These are phyloP conservation scores for Dissostichus mawsoni DNA, from an alignment of 2,113 vertebrate genomes.

Conservation along the genomic window DNA sequence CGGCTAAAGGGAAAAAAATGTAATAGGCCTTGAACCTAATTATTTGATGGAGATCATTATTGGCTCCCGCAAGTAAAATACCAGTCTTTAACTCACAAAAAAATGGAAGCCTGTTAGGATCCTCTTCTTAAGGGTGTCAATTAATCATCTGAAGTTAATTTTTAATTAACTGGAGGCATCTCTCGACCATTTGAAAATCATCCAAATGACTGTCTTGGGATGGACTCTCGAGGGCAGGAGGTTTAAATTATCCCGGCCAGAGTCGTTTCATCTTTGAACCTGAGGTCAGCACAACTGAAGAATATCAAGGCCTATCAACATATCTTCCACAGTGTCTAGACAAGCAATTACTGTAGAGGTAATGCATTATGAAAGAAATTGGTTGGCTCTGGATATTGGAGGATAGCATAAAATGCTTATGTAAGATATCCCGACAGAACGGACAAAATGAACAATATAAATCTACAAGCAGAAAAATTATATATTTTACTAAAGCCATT, in stretches of 20 bases:
- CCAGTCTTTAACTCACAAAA: slow-evolving; percentile 12
- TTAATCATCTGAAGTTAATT: slow-evolving; percentile 72
- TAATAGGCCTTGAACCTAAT: slow-evolving; percentile 10
- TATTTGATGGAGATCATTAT: slow-evolving; percentile 44
- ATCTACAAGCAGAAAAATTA: slow-evolving; percentile 8
- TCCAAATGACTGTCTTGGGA: slow-evolving; percentile 69
- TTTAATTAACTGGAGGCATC: slow-evolving; percentile 63
- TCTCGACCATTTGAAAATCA: slow-evolving; percentile 66
- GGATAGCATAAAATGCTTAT: slow-evolving; percentile 2
- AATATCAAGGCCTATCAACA: slow-evolving; percentile 28
- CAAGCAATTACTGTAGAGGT: slow-evolving; percentile 17
- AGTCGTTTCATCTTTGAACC: slow-evolving; percentile 65
- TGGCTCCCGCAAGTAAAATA: slow-evolving; percentile 43
- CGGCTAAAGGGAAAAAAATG: slow-evolving; percentile 27
- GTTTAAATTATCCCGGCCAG: slow-evolving; percentile 51
- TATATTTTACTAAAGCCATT: slow-evolving; percentile 10
- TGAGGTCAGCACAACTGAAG: slow-evolving; percentile 50
- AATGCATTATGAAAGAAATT: slow-evolving; percentile 32
- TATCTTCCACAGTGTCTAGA: slow-evolving; percentile 30
- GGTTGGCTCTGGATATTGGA: slow-evolving; percentile 42
- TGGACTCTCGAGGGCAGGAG: slow-evolving; percentile 40
- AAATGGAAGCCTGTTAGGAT: slow-evolving; percentile 48
- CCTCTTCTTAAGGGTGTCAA: slow-evolving; percentile 58
- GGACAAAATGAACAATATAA: background rate
- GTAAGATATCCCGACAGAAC: slow-evolving; percentile 3